These are phyloP conservation scores for Spinibarbus caldwelli DNA, from an alignment of 2,797 vertebrate species.

Conservation along the genomic window DNA sequence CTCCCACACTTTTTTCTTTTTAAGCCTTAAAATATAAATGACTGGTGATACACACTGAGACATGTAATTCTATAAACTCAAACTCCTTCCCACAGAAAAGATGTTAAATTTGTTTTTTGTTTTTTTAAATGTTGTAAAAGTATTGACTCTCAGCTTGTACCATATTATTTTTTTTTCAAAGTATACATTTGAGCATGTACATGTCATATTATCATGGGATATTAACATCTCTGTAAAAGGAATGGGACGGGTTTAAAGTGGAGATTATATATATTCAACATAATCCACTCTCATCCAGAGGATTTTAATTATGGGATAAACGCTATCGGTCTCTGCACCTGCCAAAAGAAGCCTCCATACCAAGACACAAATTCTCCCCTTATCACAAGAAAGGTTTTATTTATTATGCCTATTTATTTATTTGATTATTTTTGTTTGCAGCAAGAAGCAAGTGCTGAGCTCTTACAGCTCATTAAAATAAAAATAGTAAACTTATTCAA, in stretches of 20 bases:
- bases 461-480: constrained; percentile 45
- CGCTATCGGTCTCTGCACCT: constrained; percentile 43
- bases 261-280: constrained; percentile 37
- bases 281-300: constrained; percentile 19
- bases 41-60: neutral
- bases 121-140: neutral
- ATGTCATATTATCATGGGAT: constrained; percentile 37
- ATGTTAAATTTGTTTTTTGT: neutral
- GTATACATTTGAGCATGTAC: constrained; percentile 12
- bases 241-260: neutral
- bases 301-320: constrained; percentile 43
- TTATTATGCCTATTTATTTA: constrained; percentile 6
- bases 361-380: constrained; percentile 31
- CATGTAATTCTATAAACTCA: neutral
- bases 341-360: constrained; percentile 29
- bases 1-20: neutral
- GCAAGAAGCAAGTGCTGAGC: constrained; percentile 13
- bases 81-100: neutral
- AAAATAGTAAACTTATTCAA: constrained; percentile 6
- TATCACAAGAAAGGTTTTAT: constrained; percentile 26
- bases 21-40: neutral
- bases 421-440: constrained; percentile 10
- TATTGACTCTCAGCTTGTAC: constrained; percentile 19
- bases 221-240: constrained; percentile 25
- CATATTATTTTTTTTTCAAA: constrained; percentile 21